Conservation (phyloP, 2,113 vertebrate genomes). For the Tupaia chinensis region DNA sequence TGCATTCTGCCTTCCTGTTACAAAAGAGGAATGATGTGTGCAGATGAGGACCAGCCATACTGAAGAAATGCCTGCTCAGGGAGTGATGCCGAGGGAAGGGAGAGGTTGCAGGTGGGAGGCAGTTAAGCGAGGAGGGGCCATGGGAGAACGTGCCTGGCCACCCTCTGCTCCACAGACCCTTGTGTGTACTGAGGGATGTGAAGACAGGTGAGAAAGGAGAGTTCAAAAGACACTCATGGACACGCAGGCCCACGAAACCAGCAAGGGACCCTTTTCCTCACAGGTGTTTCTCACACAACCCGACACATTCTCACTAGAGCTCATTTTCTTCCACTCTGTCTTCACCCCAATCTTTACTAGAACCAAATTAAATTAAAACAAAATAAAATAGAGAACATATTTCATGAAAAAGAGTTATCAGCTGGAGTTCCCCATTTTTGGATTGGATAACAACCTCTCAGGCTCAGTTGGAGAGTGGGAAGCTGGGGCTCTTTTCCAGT, state of each 20-base stretch:
- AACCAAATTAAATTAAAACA: neutral
- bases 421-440: neutral
- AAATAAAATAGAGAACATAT: neutral
- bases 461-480: neutral
- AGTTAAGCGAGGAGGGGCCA: neutral
- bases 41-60: accelerated
- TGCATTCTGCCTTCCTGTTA: too few relatives aligned
- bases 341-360: accelerated
- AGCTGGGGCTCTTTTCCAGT: neutral
- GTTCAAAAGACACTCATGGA: accelerated
- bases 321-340: accelerated
- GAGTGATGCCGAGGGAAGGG: accelerated
- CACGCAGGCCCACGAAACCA: accelerated
- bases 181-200: accelerated
- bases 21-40: neutral
- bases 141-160: accelerated
- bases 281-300: neutral
- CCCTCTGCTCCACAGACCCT: accelerated
- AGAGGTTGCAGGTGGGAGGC: too few relatives aligned
- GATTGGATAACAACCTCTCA: neutral
- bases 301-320: accelerated
- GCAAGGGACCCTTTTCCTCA: neutral
- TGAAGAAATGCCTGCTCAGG: neutral
- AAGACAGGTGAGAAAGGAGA: neutral
- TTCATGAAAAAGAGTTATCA: neutral